Base-by-base conservation (phyloP, 2,797 vertebrate species). In the Tapera naevia region DNA sequence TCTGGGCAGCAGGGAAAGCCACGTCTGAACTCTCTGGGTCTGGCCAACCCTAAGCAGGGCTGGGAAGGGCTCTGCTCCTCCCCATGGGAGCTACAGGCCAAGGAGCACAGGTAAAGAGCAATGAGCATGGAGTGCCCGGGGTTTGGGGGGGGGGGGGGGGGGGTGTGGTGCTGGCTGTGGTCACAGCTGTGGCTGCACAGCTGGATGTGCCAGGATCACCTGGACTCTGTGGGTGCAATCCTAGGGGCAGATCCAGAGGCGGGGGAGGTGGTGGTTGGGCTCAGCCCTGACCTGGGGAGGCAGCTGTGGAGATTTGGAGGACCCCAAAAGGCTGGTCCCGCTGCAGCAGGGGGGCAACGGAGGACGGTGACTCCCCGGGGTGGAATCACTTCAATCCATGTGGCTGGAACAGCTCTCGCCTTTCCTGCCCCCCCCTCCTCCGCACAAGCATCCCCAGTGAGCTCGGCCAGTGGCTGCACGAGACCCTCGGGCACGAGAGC, bases 61-160 rank as follows among this genome's bases (percentile, higher is more conserved):
- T 0, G 35, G 39, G 54, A 16, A n/a, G 30, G 64, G 74, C 45
- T 84, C 86, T 51, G 71, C 41, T 61, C 21, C 61, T n/a, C 12
- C 15, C 71, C n/a, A 3, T 0, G 0, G 2, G 51, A 56, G 70
- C 62, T 43, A 10, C 39, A 0, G 0, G 22, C 35, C 45, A 5
- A 50, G 57, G 35, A 28, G 51, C 4, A 0, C 61, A 53, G 93
- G 84, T 71, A 61, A 69, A 7, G 37, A 28, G 75, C 35, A 3
- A 13, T 1, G 2, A 18, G 4, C 8, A 0, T 0, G 6, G 54
- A 32, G 28, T 35, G 13, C 24, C 16, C 1, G 4, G 17, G n/a
- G 7, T 2, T 14, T 13, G 58, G 61, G 67, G 9, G n/a, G n/a
- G n/a, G n/a, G n/a, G n/a, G n/a, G n/a, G n/a, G n/a, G n/a, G n/a